Base-by-base conservation (phyloP, 2,888 invertebrate species). In the Dusona sp. region DNA sequence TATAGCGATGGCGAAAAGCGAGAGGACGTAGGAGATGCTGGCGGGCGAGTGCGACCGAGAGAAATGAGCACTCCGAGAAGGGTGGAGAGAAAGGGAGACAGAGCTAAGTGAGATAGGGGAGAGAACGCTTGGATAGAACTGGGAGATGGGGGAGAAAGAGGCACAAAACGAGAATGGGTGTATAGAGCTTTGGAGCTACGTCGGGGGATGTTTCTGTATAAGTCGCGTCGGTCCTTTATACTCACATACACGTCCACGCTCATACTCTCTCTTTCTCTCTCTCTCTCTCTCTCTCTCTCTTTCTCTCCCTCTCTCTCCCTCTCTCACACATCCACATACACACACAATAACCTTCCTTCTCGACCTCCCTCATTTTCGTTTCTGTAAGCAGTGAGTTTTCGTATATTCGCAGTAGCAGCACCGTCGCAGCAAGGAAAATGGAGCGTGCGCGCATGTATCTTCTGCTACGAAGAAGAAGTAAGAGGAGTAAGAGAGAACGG, bases 1-100 rank as follows among this genome's bases (percentile, higher is more conserved):
- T 73, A 57, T 74, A 85, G 87, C 83, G 85, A 87, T 79, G 87
- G 82, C 61, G 72, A 84, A 78, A 79, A 85, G 83, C 64, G 82
- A 82, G 87, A 83, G 79, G 73, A 79, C 82, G 78, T 48, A 61
- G 73, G 79, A 74, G 86, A 83, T 51, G 78, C 36, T 82, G 51
- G 83, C 16, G 73, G 73, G 79, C 67, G 74, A 83, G 88, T 83
- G 78, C 54, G 72, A 87, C 74, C 48, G 74, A 73, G 74, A 73
- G 81, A 86, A 85, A 84, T 86, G 85, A 51, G 67, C 51, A 22
- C 61, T 79, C 73, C 54, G 85, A 84, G 87, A 80, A 83, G 82
- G 78, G 74, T 81, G 77, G 83, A 74, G 67, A 75, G 64, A 68
- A 65, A 54, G 83, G 36, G 79, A 83, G 78, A 65, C 51, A 78